Evolutionary conservation across 2,797 vertebrate species (phyloP).

Genomic region (Coregonus suidteri): DNA sequence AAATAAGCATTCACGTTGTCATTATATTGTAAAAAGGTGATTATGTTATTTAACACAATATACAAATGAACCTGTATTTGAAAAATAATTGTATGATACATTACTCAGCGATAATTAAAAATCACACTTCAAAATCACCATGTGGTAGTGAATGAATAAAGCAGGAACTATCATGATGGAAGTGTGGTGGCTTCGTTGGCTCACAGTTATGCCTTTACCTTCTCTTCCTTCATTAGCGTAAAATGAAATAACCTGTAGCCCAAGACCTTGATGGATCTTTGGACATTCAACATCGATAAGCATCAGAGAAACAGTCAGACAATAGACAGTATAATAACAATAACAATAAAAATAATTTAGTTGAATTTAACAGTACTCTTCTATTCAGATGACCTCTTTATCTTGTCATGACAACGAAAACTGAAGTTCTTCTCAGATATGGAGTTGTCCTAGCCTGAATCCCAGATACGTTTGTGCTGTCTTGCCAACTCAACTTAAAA

Average conservation of each 20-base stretch:
- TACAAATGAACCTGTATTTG: constrained; percentile 52
- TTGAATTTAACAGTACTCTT: constrained; percentile 75
- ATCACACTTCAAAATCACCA: constrained; percentile 57
- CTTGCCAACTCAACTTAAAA: background rate
- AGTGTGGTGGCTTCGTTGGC: constrained; percentile 7
- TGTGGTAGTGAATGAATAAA: constrained; percentile 34
- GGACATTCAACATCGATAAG: constrained; percentile 12
- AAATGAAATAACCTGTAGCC: constrained; percentile 34
- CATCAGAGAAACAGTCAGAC: constrained; percentile 13
- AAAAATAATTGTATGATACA: constrained; percentile 62
- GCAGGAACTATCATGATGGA: constrained; percentile 42
- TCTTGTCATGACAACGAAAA: constrained; percentile 51
- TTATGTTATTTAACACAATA: constrained; percentile 51
- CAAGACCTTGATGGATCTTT: constrained; percentile 24
- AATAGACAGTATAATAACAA: constrained; percentile 38
- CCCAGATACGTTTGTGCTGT: background rate
- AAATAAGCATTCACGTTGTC: constrained; percentile 60
- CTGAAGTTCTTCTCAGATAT: constrained; percentile 30
- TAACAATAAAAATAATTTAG: constrained; percentile 78
- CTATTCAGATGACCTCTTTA: constrained; percentile 62
- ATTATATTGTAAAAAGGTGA: constrained; percentile 58
- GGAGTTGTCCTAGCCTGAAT: constrained; percentile 20
- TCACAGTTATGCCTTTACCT: constrained; percentile 22
- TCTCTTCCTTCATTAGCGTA: constrained; percentile 40
- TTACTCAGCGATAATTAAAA: constrained; percentile 39